Evolutionary conservation across 2,113 vertebrate genomes (phyloP), one percentile per base, ranked within the genome.

Genomic region (Orientallactaga bullata): DNA sequence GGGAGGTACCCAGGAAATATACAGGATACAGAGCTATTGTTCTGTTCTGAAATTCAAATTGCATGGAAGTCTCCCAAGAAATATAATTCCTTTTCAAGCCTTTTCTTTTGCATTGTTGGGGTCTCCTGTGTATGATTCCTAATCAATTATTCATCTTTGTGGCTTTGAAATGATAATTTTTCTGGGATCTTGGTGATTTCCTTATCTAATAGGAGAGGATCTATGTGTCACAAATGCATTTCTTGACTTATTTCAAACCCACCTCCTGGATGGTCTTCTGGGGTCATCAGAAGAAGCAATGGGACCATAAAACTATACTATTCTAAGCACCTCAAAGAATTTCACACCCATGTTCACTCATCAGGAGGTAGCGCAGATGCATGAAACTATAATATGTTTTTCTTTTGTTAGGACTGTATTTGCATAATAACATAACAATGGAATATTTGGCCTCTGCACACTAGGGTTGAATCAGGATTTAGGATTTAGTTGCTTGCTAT

Each of bases 81-180:
- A 80, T 3, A 28, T 6, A n/a, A 55, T 82, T 86, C 11, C 12
- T 89, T 90, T 86, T 55, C 17, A 66, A 91, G 76, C 0, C 2
- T 81, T 88, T 30, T n/a, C n/a, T 30, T 82, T 42, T 30, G 73
- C 7, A 13, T 55, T 26, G 7, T 51, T 85, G 13, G 42, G 30
- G 26, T 90, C 39, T 89, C 71, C 12, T 55, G 42, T 58, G 24
- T 76, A 21, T 35, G 79, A 37, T 63, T 94, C 23, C 21, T 6
- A 77, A 42, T 84, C 47, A 91, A 32, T 55, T 81, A 35, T 51
- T 24, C 42, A 83, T 35, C 85, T 94, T 85, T 79, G 1, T 77
- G 24, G 28, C 73, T 93, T 72, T 87, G 86, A 83, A 90, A 79
- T 79, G 60, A 39, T 88, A 24, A 30, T 80, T 93, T 95, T n/a